Evolutionary conservation across 1,140 invertebrate species (phyloP).

Genomic region (Nasonia vitripennis): DNA sequence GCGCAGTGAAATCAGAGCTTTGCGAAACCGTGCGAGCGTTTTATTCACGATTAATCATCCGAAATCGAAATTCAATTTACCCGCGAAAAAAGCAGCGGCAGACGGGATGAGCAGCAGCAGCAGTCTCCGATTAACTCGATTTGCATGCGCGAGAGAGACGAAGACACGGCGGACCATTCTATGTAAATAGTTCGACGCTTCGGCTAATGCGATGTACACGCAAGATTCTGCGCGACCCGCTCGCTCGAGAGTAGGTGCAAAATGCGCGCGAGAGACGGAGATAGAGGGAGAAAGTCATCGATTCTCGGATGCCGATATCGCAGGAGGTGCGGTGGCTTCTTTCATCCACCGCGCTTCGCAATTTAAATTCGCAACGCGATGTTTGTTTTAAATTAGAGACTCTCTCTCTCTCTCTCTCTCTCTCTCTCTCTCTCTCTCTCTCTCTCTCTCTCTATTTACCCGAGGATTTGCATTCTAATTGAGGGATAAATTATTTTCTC

Average conservation of each 20-base stretch:
- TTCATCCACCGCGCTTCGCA: background rate
- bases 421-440: background rate
- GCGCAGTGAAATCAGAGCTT: background rate
- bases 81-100: background rate
- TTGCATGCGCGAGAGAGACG: background rate
- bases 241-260: background rate
- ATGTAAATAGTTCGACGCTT: constrained; percentile 28
- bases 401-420: background rate
- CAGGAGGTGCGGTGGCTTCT: background rate
- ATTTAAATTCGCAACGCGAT: background rate
- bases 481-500: background rate
- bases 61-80: background rate
- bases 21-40: background rate
- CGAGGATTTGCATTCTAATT: background rate
- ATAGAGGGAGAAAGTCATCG: constrained; percentile 5
- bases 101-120: background rate
- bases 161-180: constrained; percentile 6
- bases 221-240: background rate
- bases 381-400: background rate
- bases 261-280: background rate
- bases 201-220: background rate
- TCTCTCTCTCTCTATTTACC: background rate
- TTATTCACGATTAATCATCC: background rate
- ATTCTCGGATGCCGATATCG: background rate
- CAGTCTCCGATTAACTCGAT: background rate